Percentiles rank a stretch among this genome's conserved stretches.
phyloP scores from a whole-genome alignment of 2,113 vertebrate genomes.

The Nothoprocta pentlandii region DNA sequence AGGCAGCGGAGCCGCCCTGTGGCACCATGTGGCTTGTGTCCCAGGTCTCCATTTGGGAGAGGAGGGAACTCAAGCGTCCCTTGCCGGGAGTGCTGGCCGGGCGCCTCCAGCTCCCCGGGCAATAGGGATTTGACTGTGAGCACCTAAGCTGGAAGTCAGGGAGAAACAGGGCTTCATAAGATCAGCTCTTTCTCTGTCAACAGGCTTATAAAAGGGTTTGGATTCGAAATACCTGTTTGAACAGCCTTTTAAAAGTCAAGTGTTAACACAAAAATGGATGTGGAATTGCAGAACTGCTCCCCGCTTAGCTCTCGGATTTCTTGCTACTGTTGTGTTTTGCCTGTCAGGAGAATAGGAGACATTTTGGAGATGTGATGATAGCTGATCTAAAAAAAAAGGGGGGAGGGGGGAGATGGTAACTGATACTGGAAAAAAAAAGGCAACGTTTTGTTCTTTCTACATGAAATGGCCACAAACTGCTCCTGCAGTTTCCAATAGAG shows the following conservation, averaged over 20 bases:
- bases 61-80: background rate
- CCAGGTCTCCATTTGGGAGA: too few relatives aligned
- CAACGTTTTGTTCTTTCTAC: background rate
- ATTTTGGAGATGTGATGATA: background rate
- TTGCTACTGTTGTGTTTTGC: background rate
- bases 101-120: background rate
- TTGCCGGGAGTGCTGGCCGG: rapidly evolving
- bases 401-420: background rate
- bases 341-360: background rate
- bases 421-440: background rate
- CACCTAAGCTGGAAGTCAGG: background rate
- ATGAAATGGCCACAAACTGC: background rate
- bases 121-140: background rate
- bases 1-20: background rate
- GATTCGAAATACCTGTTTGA: background rate
- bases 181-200: background rate
- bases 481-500: background rate
- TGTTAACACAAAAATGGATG: background rate
- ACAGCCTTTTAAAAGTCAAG: background rate
- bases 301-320: rapidly evolving
- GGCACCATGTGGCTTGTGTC: too few relatives aligned
- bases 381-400: background rate
- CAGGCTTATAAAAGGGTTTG: background rate
- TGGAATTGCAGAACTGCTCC: background rate
- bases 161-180: background rate